These are phyloP conservation scores for Melitaea athalia DNA, from an alignment of 2,888 invertebrate genomes.

Conservation along the genomic window DNA sequence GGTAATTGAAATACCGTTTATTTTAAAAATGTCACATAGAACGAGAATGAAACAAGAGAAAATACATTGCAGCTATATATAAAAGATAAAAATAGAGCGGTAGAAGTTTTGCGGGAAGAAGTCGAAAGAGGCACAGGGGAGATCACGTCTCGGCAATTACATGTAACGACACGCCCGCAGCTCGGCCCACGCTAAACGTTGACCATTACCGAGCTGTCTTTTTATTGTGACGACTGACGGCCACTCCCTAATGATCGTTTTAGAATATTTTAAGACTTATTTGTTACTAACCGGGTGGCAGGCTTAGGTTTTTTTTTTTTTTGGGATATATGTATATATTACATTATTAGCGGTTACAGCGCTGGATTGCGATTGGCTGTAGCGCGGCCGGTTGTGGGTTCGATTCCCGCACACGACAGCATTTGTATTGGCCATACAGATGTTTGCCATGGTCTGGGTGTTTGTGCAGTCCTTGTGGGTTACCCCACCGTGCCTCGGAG, in stretches of 20 bases:
- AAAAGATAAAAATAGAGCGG: neutral
- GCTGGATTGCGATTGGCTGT: too few species aligned
- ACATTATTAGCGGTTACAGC: too few species aligned
- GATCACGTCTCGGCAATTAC: slow-evolving; percentile 20
- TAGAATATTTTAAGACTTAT: neutral
- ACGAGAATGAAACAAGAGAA: neutral
- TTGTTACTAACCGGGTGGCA: neutral
- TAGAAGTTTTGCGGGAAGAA: neutral
- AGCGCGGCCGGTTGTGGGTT: too few species aligned
- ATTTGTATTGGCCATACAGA: too few species aligned
- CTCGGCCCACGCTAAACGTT: slow-evolving; percentile 15
- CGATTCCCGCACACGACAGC: too few species aligned
- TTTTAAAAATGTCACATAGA: neutral
- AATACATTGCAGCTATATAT: neutral
- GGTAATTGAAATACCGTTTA: neutral
- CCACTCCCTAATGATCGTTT: slow-evolving; percentile 12
- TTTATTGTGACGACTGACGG: slow-evolving; percentile 4
- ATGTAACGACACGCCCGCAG: slow-evolving; percentile 15
- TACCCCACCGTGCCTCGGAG: too few species aligned
- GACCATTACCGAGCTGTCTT: neutral
- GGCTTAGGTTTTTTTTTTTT: neutral
- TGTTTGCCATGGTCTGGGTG: too few species aligned
- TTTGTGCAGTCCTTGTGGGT: too few species aligned
- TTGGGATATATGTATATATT: too few species aligned
- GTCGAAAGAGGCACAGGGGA: neutral